Evolutionary conservation across 2,888 invertebrate species (phyloP), one percentile per base, ranked within the genome.

Genomic region (Hirtodrosophila alboralis): DNA sequence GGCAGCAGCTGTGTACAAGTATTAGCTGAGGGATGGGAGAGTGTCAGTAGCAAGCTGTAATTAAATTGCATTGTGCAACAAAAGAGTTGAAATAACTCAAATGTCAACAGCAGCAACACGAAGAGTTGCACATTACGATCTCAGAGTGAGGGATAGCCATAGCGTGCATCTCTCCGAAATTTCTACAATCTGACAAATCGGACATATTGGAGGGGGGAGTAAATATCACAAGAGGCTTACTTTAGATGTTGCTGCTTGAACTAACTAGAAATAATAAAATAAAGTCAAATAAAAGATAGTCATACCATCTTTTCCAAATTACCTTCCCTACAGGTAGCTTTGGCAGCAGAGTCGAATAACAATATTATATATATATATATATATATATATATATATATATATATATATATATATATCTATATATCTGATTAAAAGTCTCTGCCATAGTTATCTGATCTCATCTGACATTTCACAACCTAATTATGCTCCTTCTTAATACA

Each of bases 41-140:
- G 56, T 75, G 79, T 79, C 76, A 71, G 40, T 45, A 44, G 36
- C 60, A 66, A 52, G 49, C 52, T 52, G 71, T 63, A 78, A 81
- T 76, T 63, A 81, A n/a, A 63, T 73, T 72, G 59, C 18, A 63
- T 68, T 72, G 59, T 48, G 48, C 41, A 72, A 23, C 44, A 63
- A 21, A 41, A 9, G 27, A 45, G 28, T 53, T 53, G 33, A 49
- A 54, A 43, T 28, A 49, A 44, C 26, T 23, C 34, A 47, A 30
- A 31, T 31, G 43, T 60, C 47, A 31, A 43, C 9, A 31, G 3
- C 52, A 54, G 33, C 6, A 23, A 8, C 23, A 23, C 2, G 2
- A 23, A 7, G 23, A 7, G 23, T 23, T 6, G 23, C 18, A 18
- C 18, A 18, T n/a, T 5, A 18, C 8, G 23, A 23, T 6, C 2